A percentile compares a stretch with the other conserved stretches of the same genome.
Evolutionary conservation across 1,140 invertebrate species (phyloP).

Genomic region (Drosophila repleta): DNA sequence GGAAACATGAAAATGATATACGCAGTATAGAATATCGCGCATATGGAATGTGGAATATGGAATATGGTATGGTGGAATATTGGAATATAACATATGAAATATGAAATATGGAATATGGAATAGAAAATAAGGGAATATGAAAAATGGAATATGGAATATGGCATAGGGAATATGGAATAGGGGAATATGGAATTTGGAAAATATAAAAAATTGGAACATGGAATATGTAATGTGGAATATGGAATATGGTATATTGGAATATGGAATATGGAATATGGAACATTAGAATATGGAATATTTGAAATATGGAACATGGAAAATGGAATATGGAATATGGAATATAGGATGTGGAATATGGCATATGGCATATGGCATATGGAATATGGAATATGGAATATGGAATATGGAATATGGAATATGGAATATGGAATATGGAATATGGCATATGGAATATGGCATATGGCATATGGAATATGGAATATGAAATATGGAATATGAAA

Average conservation of each 20-base stretch:
- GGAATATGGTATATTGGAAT: no score
- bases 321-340: slow-evolving; percentile 5
- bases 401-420: background rate
- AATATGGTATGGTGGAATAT: slow-evolving; percentile 5
- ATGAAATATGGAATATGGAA: slow-evolving; percentile 1
- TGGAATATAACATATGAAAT: slow-evolving; percentile 3
- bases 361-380: slow-evolving; percentile 1
- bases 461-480: background rate
- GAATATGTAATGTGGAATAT: background rate
- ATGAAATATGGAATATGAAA: background rate
- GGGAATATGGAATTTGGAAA: background rate
- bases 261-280: no score
- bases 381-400: background rate
- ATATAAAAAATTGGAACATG: background rate
- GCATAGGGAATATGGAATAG: background rate
- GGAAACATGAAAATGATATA: no score
- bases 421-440: background rate
- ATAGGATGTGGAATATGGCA: slow-evolving; percentile 4
- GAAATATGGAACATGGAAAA: slow-evolving; percentile 3
- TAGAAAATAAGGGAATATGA: background rate
- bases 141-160: background rate
- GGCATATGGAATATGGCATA: background rate
- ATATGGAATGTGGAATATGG: background rate
- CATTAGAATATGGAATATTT: slow-evolving; percentile 4
- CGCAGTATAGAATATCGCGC: no score